These are phyloP conservation scores for Ceyx melanurus DNA, from an alignment of 2,113 vertebrate species.

Conservation along the genomic window DNA sequence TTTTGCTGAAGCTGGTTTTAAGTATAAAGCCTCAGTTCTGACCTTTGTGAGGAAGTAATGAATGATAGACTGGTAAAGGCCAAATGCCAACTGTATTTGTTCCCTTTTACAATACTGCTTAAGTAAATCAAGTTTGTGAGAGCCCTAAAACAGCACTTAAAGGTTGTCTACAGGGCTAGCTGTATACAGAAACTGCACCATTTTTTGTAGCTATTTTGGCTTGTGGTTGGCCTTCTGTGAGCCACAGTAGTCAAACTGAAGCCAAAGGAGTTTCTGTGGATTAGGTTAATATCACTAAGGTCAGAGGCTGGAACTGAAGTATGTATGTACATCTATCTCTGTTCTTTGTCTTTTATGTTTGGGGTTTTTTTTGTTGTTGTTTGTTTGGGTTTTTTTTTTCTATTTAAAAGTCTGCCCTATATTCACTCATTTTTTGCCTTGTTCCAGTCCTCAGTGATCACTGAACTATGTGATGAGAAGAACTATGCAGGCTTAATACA, in stretches of 20 bases:
- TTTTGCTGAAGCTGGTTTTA: neutral
- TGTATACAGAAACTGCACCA: neutral
- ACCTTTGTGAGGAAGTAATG: neutral
- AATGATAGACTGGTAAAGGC: neutral
- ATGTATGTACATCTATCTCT: accelerated
- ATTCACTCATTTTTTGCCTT: neutral
- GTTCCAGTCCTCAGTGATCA: neutral
- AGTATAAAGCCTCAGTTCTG: neutral
- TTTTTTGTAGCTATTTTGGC: neutral
- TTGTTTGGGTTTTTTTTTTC: neutral
- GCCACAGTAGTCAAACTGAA: neutral
- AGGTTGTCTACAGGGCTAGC: neutral
- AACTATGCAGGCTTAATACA: neutral
- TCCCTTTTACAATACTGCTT: neutral
- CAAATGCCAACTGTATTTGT: neutral
- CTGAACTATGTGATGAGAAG: too few species aligned
- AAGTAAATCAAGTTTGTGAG: neutral
- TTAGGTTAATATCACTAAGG: neutral
- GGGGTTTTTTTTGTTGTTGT: too few species aligned
- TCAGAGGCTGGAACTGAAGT: neutral
- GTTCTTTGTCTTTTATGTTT: neutral
- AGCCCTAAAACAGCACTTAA: neutral
- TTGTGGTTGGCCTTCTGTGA: neutral
- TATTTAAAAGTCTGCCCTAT: neutral
- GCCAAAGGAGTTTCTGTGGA: neutral